These are phyloP conservation scores for Sceloporus undulatus DNA, from an alignment of 2,113 vertebrate species.

Conservation along the genomic window DNA sequence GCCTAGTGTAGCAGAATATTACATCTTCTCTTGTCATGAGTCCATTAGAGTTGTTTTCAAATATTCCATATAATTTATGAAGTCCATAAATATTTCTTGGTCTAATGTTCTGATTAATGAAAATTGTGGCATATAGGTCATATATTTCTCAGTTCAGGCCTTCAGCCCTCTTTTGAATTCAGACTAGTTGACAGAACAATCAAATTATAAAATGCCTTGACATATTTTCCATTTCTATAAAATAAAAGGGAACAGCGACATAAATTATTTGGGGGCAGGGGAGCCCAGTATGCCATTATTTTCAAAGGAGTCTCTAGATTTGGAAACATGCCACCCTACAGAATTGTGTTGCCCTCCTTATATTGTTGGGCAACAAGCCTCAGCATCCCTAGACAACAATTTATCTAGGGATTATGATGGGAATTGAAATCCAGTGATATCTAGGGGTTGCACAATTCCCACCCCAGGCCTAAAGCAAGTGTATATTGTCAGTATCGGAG, in stretches of 20 bases:
- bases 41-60: not conserved
- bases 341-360: too few species aligned
- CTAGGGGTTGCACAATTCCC: too few species aligned
- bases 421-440: too few species aligned
- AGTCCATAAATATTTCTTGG: slow-evolving; percentile 5
- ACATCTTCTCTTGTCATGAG: not conserved
- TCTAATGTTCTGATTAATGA: slow-evolving; percentile 3
- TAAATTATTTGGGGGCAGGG: not conserved
- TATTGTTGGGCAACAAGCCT: too few species aligned
- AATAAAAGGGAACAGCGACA: not conserved
- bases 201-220: slow-evolving; percentile 26
- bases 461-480: too few species aligned
- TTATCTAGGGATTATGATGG: too few species aligned
- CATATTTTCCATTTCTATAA: not conserved
- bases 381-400: too few species aligned
- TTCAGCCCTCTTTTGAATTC: not conserved
- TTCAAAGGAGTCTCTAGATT: not conserved
- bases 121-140: not conserved
- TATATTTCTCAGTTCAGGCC: slow-evolving; percentile 19
- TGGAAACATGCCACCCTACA: not conserved
- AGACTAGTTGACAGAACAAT: slow-evolving; percentile 19
- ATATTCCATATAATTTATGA: not conserved
- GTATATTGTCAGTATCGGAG: too few species aligned
- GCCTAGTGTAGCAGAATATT: not conserved
- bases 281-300: not conserved